These are phyloP conservation scores for Calosoma granatense DNA, from an alignment of 1,140 invertebrate genomes.

Conservation along the genomic window DNA sequence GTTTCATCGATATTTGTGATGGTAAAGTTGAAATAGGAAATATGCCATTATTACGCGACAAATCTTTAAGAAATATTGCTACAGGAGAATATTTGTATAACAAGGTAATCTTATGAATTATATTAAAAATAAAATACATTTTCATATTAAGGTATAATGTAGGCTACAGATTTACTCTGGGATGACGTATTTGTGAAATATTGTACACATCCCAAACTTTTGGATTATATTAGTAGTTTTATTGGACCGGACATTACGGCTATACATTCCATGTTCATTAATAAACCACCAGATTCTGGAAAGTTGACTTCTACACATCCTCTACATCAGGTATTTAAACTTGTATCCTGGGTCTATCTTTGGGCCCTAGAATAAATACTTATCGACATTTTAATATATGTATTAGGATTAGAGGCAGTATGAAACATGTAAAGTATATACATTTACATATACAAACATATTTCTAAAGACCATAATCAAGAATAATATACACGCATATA, in stretches of 20 bases:
- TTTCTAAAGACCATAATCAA: no score
- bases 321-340: constrained; percentile 54
- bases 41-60: constrained; percentile 63
- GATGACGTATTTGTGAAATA: constrained; percentile 61
- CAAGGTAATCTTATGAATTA: constrained; percentile 40
- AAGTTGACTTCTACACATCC: constrained; percentile 56
- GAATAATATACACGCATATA: no score
- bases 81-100: constrained; percentile 52
- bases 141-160: no score
- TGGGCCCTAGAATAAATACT: no score
- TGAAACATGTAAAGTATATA: no score
- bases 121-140: background rate
- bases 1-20: constrained; percentile 55
- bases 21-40: constrained; percentile 37
- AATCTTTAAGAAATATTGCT: constrained; percentile 46
- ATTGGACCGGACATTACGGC: constrained; percentile 66
- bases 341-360: background rate
- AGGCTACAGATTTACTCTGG: constrained; percentile 61
- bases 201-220: constrained; percentile 46
- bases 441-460: no score
- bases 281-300: constrained; percentile 72
- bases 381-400: no score
- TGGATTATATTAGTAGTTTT: constrained; percentile 64
- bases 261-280: constrained; percentile 80
- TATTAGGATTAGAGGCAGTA: no score